Conservation (phyloP, 1,140 invertebrate species). For the Hydropsyche tenuis region DNA sequence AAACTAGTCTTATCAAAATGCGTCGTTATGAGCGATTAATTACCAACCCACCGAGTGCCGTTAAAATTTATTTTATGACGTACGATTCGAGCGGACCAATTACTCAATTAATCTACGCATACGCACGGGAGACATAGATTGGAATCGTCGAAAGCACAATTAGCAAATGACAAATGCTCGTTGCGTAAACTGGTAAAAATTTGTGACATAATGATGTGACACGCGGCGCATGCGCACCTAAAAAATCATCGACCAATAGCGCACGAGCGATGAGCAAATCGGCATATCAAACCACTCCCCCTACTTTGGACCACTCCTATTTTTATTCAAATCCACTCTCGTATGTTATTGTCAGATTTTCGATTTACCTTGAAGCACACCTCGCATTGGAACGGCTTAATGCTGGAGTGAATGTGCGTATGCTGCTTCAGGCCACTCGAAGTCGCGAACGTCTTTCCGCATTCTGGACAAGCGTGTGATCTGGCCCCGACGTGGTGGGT, state of each 20-base stretch:
- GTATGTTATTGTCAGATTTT: too few species aligned
- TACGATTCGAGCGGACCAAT: neutral
- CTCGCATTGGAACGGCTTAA: constrained; percentile 97
- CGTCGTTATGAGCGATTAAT: constrained; percentile 1
- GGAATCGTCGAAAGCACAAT: neutral
- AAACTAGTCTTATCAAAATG: constrained; percentile 11
- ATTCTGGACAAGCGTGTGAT: constrained; percentile 95
- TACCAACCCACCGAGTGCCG: neutral
- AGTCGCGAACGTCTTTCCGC: constrained; percentile 98
- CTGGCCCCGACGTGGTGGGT: constrained; percentile 91
- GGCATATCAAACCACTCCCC: neutral
- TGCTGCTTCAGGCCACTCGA: constrained; percentile 98
- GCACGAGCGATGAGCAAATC: constrained; percentile 18
- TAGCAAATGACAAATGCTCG: neutral
- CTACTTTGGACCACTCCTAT: too few species aligned
- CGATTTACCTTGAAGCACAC: constrained; percentile 77
- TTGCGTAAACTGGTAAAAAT: neutral
- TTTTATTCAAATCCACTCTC: too few species aligned
- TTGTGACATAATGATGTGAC: neutral
- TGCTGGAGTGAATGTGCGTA: constrained; percentile 97
- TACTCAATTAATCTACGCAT: constrained; percentile 3
- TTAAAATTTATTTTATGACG: constrained; percentile 9
- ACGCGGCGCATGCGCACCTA: neutral
- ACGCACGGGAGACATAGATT: neutral
- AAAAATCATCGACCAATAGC: constrained; percentile 13